These are phyloP conservation scores for Ailuropoda melanoleuca DNA, from an alignment of 2,113 vertebrate genomes.

Conservation along the genomic window DNA sequence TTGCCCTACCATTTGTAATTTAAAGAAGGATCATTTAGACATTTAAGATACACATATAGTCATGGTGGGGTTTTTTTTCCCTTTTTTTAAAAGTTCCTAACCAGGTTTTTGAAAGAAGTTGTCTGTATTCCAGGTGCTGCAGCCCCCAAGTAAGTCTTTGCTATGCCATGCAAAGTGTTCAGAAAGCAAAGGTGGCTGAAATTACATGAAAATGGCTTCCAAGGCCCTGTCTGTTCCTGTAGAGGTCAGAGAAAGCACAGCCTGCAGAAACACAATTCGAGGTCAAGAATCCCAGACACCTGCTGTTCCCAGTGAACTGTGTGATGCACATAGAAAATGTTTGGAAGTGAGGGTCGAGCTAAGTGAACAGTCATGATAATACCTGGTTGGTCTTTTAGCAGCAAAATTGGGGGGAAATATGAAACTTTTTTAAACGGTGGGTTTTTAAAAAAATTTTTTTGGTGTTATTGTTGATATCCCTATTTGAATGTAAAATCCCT, in stretches of 20 bases:
- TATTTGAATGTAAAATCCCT: constrained; percentile 82
- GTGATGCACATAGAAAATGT: background rate
- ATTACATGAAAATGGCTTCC: background rate
- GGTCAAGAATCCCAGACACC: background rate
- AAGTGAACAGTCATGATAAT: background rate
- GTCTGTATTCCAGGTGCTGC: background rate
- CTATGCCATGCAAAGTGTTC: background rate
- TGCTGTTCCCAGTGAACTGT: background rate
- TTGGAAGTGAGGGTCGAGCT: background rate
- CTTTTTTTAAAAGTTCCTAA: background rate
- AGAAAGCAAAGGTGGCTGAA: background rate
- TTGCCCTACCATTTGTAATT: background rate
- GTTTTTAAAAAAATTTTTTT: background rate
- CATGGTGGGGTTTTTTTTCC: background rate
- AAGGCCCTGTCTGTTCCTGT: background rate
- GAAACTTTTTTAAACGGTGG: background rate
- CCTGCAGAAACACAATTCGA: background rate
- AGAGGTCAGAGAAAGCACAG: background rate
- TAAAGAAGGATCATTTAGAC: background rate
- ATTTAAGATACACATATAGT: background rate
- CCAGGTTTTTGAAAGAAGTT: background rate
- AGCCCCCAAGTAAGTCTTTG: background rate
- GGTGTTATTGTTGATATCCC: constrained; percentile 76
- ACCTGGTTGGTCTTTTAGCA: constrained; percentile 38
- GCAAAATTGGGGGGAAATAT: background rate